These are phyloP conservation scores for Patella ulyssiponensis DNA, from an alignment of 2,888 invertebrate species.

Conservation along the genomic window DNA sequence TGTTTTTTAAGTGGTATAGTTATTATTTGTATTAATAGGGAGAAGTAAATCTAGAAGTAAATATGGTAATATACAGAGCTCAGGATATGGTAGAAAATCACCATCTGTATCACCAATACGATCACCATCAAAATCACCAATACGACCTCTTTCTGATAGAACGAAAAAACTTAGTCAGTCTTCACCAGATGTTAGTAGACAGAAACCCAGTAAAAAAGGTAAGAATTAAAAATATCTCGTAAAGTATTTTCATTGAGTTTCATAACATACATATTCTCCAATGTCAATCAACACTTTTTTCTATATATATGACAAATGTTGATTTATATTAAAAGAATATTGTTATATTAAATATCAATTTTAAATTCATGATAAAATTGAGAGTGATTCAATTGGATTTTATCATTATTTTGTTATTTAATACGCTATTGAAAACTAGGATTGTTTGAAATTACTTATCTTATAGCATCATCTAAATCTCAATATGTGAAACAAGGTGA, in stretches of 20 bases:
- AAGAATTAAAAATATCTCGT: not conserved
- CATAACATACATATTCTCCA: too few relatives aligned
- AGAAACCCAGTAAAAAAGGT: slow-evolving; percentile 40
- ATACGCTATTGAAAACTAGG: too few relatives aligned
- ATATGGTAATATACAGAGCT: slow-evolving; percentile 55
- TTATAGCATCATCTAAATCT: too few relatives aligned
- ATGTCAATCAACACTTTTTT: too few relatives aligned
- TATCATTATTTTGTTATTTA: too few relatives aligned
- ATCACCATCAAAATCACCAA: slow-evolving; percentile 28
- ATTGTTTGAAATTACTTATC: too few relatives aligned
- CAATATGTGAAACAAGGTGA: slow-evolving; percentile 32
- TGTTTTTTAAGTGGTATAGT: not conserved
- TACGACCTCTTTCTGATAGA: slow-evolving; percentile 28
- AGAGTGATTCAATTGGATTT: too few relatives aligned
- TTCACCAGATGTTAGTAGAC: slow-evolving; percentile 48
- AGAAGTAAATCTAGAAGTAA: slow-evolving; percentile 44
- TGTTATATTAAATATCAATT: too few relatives aligned
- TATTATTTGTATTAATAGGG: slow-evolving; percentile 21
- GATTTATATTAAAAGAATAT: too few relatives aligned
- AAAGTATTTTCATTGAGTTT: too few relatives aligned
- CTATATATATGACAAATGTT: too few relatives aligned
- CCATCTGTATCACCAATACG: slow-evolving; percentile 31
- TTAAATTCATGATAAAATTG: too few relatives aligned
- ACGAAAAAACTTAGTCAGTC: slow-evolving; percentile 42
- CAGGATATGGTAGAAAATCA: slow-evolving; percentile 55